phyloP scores from a whole-genome alignment of 1,140 invertebrate species.

The Grapholita molesta region DNA sequence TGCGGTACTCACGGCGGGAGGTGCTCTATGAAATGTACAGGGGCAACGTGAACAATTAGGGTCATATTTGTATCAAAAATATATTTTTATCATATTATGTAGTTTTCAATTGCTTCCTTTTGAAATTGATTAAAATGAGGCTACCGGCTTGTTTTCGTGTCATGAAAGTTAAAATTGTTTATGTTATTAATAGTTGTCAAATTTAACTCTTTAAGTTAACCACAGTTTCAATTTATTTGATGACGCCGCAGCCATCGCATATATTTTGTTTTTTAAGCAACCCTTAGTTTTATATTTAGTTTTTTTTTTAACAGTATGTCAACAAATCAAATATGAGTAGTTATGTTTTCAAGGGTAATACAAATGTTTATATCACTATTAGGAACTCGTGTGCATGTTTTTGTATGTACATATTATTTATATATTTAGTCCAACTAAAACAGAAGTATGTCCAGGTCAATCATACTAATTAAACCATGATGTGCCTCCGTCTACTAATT shows the following conservation, averaged over 20 bases:
- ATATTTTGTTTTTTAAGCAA: neutral
- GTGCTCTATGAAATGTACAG: neutral
- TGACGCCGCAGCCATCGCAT: neutral
- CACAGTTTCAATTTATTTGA: neutral
- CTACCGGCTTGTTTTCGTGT: neutral
- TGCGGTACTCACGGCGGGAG: neutral
- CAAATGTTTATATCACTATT: no score
- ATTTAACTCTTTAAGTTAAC: no score
- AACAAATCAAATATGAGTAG: neutral
- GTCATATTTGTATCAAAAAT: neutral
- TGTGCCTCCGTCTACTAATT: no score
- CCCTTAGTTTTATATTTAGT: neutral
- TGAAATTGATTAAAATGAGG: neutral
- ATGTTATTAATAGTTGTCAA: no score
- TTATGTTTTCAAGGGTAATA: neutral
- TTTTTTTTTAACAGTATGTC: neutral
- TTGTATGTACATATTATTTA: no score
- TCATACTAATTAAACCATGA: no score
- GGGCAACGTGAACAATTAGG: constrained; percentile 4
- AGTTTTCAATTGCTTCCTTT: neutral
- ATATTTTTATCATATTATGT: neutral
- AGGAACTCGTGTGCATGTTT: no score
- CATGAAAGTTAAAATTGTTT: neutral
- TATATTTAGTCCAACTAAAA: no score
- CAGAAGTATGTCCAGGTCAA: no score